Evolutionary conservation across 1,140 invertebrate species (phyloP), one percentile per base, ranked within the genome.

Genomic region (Drosophila kepulauana): DNA sequence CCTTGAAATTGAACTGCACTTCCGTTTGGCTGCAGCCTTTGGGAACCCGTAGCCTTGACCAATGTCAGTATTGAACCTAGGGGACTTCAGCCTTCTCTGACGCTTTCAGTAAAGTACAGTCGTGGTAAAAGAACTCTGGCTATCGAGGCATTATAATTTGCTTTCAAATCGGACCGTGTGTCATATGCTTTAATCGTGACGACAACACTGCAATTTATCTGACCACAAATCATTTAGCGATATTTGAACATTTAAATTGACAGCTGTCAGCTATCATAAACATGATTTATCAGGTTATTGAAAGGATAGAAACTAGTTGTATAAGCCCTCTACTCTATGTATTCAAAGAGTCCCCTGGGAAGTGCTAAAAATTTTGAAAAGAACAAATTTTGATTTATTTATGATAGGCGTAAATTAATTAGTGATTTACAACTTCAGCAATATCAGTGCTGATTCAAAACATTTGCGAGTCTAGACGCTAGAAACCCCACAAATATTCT

Each of bases 401-500:
- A 43, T 43, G n/a, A 5, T 43, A 13, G 41, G 13, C 4, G n/a
- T 4, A 43, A 13, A 43, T 43, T 43, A n/a, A 43, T 43, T 43
- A 43, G 11, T 43, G 41, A 43, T 43, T 43, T 43, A 43, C n/a
- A 13, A 43, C 41, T 5, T 43, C 4, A 13, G n/a, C 5, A 43
- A 43, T 43, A 43, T 43, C 41, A 43, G 11, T 13, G n/a, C 5
- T 43, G 41, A 43, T 4, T 13, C 41, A 43, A 43, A 43, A 13
- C 3, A n/a, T 43, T 11, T 41, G n/a, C 41, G n/a, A 43, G n/a
- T 49, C 41, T 7, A 2, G 68, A n/a, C 8, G 13, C 28, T 59
- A 54, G 51, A 64, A 63, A 62, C 59, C 38, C 59, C 30, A 59
- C 30, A 72, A 63, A 71, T 48, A 57, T 65, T 68, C 28, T 86